Evolutionary conservation across 2,113 vertebrate species (phyloP).

Genomic region (Tympanuchus pallidicinctus): DNA sequence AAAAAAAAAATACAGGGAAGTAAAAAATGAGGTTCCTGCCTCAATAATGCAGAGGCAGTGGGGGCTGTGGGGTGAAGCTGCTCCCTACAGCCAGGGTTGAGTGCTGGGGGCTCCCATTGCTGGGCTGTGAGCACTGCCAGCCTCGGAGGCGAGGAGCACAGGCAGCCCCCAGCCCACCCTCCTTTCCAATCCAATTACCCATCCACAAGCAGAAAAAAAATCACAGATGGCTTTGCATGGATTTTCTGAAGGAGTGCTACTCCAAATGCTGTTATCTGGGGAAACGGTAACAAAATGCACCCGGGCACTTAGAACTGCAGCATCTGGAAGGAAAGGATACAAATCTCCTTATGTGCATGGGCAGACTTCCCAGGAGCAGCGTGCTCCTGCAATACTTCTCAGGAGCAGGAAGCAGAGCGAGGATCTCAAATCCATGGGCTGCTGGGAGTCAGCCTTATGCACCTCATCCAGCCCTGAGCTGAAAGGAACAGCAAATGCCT

Average conservation of each 20-base stretch:
- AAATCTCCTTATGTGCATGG: not conserved
- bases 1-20: not conserved
- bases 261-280: not conserved
- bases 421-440: not conserved
- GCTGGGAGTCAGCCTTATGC: not conserved
- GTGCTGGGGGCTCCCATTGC: not conserved
- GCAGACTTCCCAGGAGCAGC: not conserved
- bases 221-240: conserved; percentile 41
- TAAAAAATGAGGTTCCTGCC: not conserved
- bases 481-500: not conserved
- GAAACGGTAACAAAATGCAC: not conserved
- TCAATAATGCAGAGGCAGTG: not conserved
- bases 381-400: not conserved
- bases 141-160: not conserved
- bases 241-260: conserved; percentile 2
- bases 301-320: not conserved
- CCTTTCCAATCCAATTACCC: not conserved
- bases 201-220: not conserved
- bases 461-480: accelerated
- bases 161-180: not conserved
- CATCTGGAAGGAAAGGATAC: not conserved
- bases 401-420: not conserved
- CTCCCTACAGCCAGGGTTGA: not conserved
- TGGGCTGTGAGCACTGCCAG: accelerated
- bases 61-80: not conserved